phyloP scores from a whole-genome alignment of 2,888 invertebrate genomes.

The Serripes groenlandicus region DNA sequence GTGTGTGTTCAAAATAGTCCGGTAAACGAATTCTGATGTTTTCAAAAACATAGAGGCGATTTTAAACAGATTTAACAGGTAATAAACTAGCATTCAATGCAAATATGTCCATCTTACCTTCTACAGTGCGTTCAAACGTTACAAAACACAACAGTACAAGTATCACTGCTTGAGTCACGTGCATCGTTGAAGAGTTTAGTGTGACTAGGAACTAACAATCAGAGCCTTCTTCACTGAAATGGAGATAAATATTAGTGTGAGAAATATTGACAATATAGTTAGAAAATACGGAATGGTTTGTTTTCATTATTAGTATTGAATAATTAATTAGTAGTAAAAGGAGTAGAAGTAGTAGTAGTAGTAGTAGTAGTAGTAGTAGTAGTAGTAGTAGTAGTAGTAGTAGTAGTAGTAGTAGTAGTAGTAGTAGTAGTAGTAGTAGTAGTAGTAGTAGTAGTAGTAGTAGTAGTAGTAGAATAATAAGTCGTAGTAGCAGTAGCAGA shows the following conservation, averaged over 20 bases:
- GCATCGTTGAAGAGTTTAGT: too few relatives aligned
- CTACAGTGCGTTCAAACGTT: too few relatives aligned
- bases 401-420: not conserved
- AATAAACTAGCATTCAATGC: too few relatives aligned
- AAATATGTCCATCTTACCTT: too few relatives aligned
- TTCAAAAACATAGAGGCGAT: too few relatives aligned
- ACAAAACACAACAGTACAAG: too few relatives aligned
- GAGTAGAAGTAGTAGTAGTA: conserved; percentile 3
- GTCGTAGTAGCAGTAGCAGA: not conserved
- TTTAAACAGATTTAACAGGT: too few relatives aligned
- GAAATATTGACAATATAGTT: not conserved
- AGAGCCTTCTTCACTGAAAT: too few relatives aligned
- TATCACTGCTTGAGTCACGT: too few relatives aligned
- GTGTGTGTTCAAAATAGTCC: too few relatives aligned
- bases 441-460: not conserved
- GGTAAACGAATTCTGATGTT: too few relatives aligned
- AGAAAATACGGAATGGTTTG: not conserved
- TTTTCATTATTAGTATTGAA: not conserved
- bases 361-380: not conserved
- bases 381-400: not conserved
- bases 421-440: conserved; percentile 11
- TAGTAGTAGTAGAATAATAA: not conserved
- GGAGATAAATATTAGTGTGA: not conserved
- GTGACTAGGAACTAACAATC: too few relatives aligned
- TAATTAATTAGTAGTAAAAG: not conserved